phyloP scores from a whole-genome alignment of 1,140 invertebrate species.

The Diorhabda sublineata region DNA sequence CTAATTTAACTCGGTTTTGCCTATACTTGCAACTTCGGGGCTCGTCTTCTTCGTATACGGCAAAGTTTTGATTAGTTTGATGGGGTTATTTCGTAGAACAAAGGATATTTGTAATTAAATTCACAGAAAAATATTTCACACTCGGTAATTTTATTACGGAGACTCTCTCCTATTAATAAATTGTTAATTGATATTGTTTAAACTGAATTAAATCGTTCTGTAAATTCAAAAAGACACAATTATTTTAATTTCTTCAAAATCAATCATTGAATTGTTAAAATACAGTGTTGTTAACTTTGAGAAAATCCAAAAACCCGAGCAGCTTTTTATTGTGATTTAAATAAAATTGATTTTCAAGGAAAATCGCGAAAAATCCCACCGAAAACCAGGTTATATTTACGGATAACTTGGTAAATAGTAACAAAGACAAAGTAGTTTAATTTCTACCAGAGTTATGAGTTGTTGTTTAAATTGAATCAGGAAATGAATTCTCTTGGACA shows the following conservation, averaged over 20 bases:
- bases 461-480: slow-evolving; percentile 45
- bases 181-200: too few species aligned
- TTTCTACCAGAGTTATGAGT: slow-evolving; percentile 37
- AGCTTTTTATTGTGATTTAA: too few species aligned
- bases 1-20: slow-evolving; percentile 34
- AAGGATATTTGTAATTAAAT: not conserved
- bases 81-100: slow-evolving; percentile 2
- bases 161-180: too few species aligned
- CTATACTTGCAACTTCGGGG: slow-evolving; percentile 31
- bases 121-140: not conserved
- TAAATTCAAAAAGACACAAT: too few species aligned
- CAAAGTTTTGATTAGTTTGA: slow-evolving; percentile 14
- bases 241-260: too few species aligned
- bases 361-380: too few species aligned
- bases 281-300: too few species aligned
- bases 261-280: too few species aligned
- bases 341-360: too few species aligned
- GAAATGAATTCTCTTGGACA: slow-evolving; percentile 46
- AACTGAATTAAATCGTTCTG: too few species aligned
- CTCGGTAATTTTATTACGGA: not conserved
- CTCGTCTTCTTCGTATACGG: not conserved
- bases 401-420: slow-evolving; percentile 5
- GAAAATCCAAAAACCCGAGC: too few species aligned
- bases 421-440: slow-evolving; percentile 44
- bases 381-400: not conserved